Evolutionary conservation across 2,888 invertebrate genomes (phyloP).

Genomic region (Athripsodes cinereus): DNA sequence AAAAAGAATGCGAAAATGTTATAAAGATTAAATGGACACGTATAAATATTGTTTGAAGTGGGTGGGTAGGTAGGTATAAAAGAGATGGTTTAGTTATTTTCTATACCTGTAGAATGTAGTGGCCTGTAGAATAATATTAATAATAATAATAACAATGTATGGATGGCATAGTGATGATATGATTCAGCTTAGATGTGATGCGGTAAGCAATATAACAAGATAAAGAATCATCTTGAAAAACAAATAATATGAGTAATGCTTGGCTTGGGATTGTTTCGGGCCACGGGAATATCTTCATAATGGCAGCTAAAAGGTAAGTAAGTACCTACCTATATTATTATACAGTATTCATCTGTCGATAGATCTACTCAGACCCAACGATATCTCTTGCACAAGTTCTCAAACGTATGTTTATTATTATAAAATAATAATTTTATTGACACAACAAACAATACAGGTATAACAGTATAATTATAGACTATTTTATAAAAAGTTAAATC

Average conservation of each 20-base stretch:
- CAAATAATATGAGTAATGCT: slow-evolving; percentile 14
- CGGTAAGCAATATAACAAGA: background rate
- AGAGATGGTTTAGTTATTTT: too few relatives aligned
- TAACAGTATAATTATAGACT: too few relatives aligned
- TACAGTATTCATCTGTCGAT: background rate
- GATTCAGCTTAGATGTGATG: background rate
- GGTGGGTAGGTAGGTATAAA: too few relatives aligned
- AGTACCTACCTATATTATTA: too few relatives aligned
- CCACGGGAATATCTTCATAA: slow-evolving; percentile 9
- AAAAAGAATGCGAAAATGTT: too few relatives aligned
- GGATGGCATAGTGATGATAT: background rate
- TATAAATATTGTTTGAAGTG: too few relatives aligned
- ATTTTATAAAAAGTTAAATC: too few relatives aligned
- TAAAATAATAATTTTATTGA: too few relatives aligned
- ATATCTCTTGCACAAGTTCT: background rate
- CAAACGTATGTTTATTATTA: too few relatives aligned
- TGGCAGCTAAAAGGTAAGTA: background rate
- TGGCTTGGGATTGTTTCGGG: background rate
- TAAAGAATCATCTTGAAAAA: slow-evolving; percentile 6
- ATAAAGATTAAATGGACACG: too few relatives aligned
- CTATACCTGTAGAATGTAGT: too few relatives aligned
- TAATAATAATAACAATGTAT: background rate
- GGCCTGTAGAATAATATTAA: background rate
- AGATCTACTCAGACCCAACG: background rate
- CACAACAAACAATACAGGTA: too few relatives aligned